A percentile compares a stretch with the other conserved stretches of the same genome.
Evolutionary conservation across 2,888 invertebrate species (phyloP).

Genomic region (Dasysyrphus albostriatus): DNA sequence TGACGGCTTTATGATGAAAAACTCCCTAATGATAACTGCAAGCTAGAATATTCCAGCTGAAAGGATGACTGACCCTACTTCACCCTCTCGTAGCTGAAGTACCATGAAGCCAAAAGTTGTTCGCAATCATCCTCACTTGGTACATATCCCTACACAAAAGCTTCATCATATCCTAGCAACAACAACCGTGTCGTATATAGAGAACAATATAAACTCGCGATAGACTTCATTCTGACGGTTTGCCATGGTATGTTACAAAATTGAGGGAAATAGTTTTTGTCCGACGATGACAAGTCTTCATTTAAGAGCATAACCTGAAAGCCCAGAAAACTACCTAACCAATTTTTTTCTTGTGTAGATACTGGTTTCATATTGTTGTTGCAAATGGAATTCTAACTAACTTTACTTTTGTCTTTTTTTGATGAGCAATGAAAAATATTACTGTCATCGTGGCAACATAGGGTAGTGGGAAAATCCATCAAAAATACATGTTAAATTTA

Average conservation of each 20-base stretch:
- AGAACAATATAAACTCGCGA: conserved; percentile 28
- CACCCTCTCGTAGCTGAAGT: conserved; percentile 1
- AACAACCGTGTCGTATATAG: neutral
- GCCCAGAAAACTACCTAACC: neutral
- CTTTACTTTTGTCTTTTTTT: neutral
- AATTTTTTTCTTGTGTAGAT: neutral
- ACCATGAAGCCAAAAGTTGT: neutral
- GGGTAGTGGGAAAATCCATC: conserved; percentile 1
- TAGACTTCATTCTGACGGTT: conserved; percentile 46
- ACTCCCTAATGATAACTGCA: conserved; percentile 39
- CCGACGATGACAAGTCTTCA: conserved; percentile 4
- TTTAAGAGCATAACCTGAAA: conserved; percentile 37
- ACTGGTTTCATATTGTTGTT: conserved; percentile 21
- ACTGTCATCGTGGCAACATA: conserved; percentile 37
- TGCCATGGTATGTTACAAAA: conserved; percentile 34
- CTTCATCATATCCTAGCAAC: conserved; percentile 10
- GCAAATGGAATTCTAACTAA: conserved; percentile 8
- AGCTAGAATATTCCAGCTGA: conserved; percentile 29
- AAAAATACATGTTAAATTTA: too few species aligned
- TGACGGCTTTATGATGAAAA: conserved; percentile 34
- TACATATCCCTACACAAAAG: neutral
- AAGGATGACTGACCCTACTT: conserved; percentile 53
- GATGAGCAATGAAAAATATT: conserved; percentile 51
- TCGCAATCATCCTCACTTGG: conserved; percentile 19
- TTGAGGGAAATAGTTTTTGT: conserved; percentile 28